These are phyloP conservation scores for Chascanopsetta lugubris DNA, from an alignment of 2,113 vertebrate species.

Conservation along the genomic window DNA sequence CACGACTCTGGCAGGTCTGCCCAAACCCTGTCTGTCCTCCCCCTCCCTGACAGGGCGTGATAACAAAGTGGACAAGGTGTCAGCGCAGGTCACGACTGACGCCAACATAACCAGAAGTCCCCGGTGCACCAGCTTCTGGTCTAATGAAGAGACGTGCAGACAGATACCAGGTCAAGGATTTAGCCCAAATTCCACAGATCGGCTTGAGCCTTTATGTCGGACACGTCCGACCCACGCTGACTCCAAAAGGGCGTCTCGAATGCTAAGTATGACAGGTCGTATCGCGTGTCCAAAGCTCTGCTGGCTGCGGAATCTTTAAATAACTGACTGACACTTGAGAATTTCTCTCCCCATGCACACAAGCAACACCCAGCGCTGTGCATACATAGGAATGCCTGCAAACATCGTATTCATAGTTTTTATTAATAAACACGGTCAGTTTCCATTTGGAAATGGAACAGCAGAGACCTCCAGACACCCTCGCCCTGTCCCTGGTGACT, in stretches of 20 bases:
- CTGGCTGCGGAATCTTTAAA: conserved; percentile 2
- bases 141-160: conserved; percentile 24
- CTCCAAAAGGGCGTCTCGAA: background rate
- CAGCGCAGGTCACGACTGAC: conserved; percentile 7
- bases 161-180: conserved; percentile 11
- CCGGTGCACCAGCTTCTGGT: conserved; percentile 1
- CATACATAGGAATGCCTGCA: conserved; percentile 24
- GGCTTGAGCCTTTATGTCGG: conserved; percentile 4
- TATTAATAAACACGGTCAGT: conserved; percentile 23
- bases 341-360: conserved; percentile 21
- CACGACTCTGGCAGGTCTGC: background rate
- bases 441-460: conserved; percentile 35
- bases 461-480: conserved; percentile 38
- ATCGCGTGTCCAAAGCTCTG: background rate
- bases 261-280: background rate
- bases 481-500: conserved; percentile 53
- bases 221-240: background rate
- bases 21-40: conserved; percentile 4
- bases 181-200: conserved; percentile 12
- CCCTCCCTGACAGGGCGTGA: background rate
- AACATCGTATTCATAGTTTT: conserved; percentile 38
- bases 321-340: background rate
- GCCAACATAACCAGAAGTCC: background rate
- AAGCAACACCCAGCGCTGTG: background rate
- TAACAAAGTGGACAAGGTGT: background rate